These are phyloP conservation scores for Leptosomus discolor DNA, from an alignment of 2,113 vertebrate genomes.

Conservation along the genomic window DNA sequence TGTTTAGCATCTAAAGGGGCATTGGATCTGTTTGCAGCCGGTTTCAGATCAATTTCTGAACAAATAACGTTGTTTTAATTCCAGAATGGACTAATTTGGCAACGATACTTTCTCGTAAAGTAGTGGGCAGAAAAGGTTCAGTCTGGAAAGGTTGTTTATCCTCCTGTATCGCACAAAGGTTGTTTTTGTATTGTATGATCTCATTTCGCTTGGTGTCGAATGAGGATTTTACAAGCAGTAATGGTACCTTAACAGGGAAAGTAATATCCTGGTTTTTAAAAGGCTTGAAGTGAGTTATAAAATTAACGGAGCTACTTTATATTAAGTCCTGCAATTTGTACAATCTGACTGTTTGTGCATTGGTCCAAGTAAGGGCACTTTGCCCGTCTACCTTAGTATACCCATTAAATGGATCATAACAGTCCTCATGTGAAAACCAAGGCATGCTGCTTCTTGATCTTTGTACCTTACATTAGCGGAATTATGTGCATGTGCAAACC, in stretches of 20 bases:
- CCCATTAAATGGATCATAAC: neutral
- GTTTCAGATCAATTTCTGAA: neutral
- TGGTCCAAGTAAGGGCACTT: neutral
- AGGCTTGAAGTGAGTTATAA: neutral
- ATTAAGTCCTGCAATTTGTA: neutral
- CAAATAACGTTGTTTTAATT: neutral
- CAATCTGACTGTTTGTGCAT: neutral
- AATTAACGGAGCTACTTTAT: neutral
- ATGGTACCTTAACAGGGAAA: neutral
- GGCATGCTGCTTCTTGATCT: neutral
- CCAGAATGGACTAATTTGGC: neutral
- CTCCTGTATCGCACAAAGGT: neutral
- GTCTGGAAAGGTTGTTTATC: neutral
- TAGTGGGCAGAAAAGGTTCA: neutral
- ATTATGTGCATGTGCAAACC: neutral
- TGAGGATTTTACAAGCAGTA: neutral
- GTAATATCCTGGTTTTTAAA: neutral
- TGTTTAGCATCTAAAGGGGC: neutral
- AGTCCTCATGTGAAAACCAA: neutral
- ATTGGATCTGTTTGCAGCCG: neutral
- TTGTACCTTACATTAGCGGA: neutral
- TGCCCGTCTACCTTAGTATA: neutral
- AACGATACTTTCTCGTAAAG: neutral
- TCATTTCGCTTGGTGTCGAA: neutral
- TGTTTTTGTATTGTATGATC: neutral